These are phyloP conservation scores for Aplysina aerophoba DNA, from an alignment of 37 sponge, comb jelly and placozoan species.

Conservation along the genomic window DNA sequence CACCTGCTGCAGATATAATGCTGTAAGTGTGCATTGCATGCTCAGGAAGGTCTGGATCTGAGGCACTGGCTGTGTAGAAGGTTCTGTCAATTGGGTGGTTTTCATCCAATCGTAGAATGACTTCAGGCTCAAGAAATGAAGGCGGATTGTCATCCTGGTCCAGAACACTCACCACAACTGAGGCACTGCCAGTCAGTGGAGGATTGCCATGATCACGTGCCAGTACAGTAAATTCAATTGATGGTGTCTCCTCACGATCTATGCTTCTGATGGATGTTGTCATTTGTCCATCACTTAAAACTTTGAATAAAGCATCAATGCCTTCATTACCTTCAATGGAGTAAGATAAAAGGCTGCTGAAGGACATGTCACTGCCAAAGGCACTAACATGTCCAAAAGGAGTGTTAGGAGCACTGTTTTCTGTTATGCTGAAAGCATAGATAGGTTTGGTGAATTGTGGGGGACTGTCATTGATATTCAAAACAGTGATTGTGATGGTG, in stretches of 20 bases:
- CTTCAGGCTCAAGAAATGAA: background rate
- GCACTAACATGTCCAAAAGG: constrained; percentile 42
- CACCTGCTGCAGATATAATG: background rate
- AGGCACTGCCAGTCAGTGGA: background rate
- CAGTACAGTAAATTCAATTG: background rate
- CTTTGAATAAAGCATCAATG: background rate
- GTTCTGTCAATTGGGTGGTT: background rate
- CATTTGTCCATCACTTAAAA: constrained; percentile 36
- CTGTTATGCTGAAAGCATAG: constrained; percentile 42
- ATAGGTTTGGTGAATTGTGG: constrained; percentile 41
- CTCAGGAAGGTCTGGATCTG: background rate
- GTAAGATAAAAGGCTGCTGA: background rate
- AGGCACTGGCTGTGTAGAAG: constrained; percentile 17
- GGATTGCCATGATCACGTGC: background rate
- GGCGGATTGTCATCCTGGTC: constrained; percentile 10
- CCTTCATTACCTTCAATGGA: background rate
- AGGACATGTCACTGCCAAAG: constrained; percentile 20
- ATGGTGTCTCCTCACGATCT: constrained; percentile 53
- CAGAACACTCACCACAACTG: background rate
- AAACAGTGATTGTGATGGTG: constrained; percentile 46
- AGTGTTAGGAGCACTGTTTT: background rate
- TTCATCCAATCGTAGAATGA: background rate
- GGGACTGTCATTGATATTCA: constrained; percentile 67
- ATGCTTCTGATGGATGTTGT: constrained; percentile 25
- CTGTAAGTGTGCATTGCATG: background rate